These are phyloP conservation scores for Vanessa tameamea DNA, from an alignment of 1,140 invertebrate genomes.

Conservation along the genomic window DNA sequence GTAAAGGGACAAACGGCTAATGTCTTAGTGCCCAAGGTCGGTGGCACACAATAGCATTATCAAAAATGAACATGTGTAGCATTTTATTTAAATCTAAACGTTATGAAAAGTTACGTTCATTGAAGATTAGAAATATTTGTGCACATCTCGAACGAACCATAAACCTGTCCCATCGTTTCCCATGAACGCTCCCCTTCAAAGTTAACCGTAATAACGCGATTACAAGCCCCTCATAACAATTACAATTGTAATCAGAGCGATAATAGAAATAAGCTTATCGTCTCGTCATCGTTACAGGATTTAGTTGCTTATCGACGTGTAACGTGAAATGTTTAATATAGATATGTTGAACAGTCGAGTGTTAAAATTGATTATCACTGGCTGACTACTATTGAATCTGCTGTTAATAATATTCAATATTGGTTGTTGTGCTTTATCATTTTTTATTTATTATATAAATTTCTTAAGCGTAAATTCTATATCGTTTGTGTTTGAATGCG, in stretches of 20 bases:
- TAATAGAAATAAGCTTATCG: constrained; percentile 12
- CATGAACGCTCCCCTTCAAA: constrained; percentile 5
- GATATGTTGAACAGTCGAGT: neutral
- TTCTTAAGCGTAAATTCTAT: neutral
- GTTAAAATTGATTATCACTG: constrained; percentile 10
- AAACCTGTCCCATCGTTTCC: constrained; percentile 1
- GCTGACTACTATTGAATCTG: constrained; percentile 1
- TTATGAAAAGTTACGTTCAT: no score
- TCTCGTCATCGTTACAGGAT: constrained; percentile 13
- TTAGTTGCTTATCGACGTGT: constrained; percentile 22
- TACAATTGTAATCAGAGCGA: constrained; percentile 18
- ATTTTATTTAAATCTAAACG: no score
- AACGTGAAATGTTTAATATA: constrained; percentile 5
- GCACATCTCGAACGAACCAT: neutral
- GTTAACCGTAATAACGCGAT: constrained; percentile 15
- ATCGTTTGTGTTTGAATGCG: no score
- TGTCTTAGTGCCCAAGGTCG: no score
- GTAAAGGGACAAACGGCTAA: no score
- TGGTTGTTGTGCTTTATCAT: constrained; percentile 8
- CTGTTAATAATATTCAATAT: constrained; percentile 11
- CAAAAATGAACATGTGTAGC: no score
- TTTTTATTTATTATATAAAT: constrained; percentile 11
- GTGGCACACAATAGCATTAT: no score
- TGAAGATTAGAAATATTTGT: no score
- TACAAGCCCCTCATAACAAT: constrained; percentile 20